Percentiles rank a stretch among this genome's conserved stretches.
These are phyloP conservation scores for Aspidiotus rigidus DNA, from an alignment of 2,888 invertebrate species.

Conservation along the genomic window DNA sequence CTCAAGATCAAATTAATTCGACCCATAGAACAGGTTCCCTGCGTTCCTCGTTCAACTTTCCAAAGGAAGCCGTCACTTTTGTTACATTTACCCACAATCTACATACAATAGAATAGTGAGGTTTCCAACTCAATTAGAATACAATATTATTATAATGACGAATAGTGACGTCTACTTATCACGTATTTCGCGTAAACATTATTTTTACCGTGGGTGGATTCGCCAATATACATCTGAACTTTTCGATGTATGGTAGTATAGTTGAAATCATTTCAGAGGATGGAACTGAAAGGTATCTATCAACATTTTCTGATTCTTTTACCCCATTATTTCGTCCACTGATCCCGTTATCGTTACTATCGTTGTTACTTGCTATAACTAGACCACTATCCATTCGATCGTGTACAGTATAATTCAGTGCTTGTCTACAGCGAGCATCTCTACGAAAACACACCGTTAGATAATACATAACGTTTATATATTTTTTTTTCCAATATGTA, in stretches of 20 bases:
- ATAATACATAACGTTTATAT: too few relatives aligned
- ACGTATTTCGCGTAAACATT: background rate
- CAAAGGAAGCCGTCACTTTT: too few relatives aligned
- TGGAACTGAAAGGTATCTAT: background rate
- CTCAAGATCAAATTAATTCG: too few relatives aligned
- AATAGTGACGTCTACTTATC: too few relatives aligned
- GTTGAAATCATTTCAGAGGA: conserved; percentile 12
- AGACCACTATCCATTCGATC: conserved; percentile 18
- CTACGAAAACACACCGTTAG: background rate
- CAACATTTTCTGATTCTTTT: background rate
- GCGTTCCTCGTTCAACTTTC: too few relatives aligned
- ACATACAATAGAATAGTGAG: too few relatives aligned
- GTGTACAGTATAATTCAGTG: conserved; percentile 23
- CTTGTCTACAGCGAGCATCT: conserved; percentile 22
- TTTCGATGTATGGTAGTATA: conserved; percentile 22
- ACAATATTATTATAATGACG: too few relatives aligned
- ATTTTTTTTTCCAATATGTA: background rate
- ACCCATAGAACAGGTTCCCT: too few relatives aligned
- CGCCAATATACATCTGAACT: conserved; percentile 14
- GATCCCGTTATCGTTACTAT: background rate
- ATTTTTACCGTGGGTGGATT: conserved; percentile 23
- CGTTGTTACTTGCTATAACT: background rate
- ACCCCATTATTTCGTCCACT: too few relatives aligned
- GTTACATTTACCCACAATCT: too few relatives aligned
- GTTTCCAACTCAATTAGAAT: too few relatives aligned